Evolutionary conservation across 2,113 vertebrate species (phyloP).

Genomic region (Dasyprocta punctata): DNA sequence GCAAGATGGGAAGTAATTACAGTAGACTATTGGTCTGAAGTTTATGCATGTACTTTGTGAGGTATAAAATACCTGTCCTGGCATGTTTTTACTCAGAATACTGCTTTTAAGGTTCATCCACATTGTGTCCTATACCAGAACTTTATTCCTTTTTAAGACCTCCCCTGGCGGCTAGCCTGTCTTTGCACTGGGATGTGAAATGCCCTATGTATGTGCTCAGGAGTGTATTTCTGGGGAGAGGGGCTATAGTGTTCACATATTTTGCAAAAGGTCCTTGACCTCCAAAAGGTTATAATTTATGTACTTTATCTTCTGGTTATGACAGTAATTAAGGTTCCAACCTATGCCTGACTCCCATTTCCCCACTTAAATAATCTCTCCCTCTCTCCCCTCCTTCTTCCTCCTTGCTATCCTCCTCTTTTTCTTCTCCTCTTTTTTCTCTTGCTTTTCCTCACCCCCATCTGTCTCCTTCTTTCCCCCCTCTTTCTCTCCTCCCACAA

Average conservation of each 20-base stretch:
- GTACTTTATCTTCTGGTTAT: not conserved
- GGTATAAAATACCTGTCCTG: not conserved
- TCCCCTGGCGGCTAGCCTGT: not conserved
- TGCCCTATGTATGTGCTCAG: not conserved
- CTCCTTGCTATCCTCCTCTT: not conserved
- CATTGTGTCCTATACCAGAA: too few species aligned
- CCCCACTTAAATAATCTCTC: not conserved
- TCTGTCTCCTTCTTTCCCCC: not conserved
- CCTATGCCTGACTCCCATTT: not conserved
- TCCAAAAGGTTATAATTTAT: not conserved
- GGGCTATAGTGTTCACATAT: not conserved
- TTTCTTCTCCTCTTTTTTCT: not conserved
- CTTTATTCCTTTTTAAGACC: not conserved
- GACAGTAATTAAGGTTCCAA: not conserved
- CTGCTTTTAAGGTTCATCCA: too few species aligned
- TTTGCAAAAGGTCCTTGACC: not conserved
- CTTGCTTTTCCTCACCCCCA: too few species aligned
- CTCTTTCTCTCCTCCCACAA: not conserved
- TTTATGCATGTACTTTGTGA: not conserved
- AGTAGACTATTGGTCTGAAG: not conserved
- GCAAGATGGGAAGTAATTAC: not conserved
- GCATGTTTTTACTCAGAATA: too few species aligned
- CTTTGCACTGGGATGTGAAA: not conserved
- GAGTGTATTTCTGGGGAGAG: not conserved
- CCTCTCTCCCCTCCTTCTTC: not conserved